Conservation (phyloP, 2,113 vertebrate genomes). For the Etheostoma spectabile region DNA sequence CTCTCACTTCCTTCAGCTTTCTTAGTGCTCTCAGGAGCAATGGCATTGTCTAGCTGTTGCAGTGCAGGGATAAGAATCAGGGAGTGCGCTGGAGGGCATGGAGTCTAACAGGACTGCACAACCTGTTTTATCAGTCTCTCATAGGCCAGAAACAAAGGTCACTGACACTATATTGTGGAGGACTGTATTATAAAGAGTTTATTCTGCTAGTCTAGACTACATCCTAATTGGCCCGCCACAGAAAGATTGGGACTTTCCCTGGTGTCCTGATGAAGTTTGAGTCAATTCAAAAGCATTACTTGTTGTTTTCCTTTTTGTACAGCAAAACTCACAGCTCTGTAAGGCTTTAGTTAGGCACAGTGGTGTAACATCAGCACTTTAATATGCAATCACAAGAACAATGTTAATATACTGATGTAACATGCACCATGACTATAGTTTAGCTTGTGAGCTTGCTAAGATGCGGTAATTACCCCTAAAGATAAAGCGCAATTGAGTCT, state of each 20-base stretch:
- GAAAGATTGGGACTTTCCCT: slow-evolving; percentile 23
- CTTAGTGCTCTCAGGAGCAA: slow-evolving; percentile 53
- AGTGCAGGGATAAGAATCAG: slow-evolving; percentile 66
- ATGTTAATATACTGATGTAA: background rate
- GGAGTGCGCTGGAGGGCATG: slow-evolving; percentile 36
- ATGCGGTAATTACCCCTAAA: background rate
- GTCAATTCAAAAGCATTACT: slow-evolving; percentile 20
- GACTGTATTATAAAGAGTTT: slow-evolving; percentile 34
- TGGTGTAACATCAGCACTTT: background rate
- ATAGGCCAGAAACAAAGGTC: slow-evolving; percentile 64
- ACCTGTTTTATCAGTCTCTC: slow-evolving; percentile 60
- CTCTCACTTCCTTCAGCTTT: slow-evolving; percentile 71
- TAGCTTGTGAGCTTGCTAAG: background rate
- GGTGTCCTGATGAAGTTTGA: slow-evolving; percentile 34
- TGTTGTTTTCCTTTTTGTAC: background rate
- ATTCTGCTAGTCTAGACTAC: slow-evolving; percentile 30
- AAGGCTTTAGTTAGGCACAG: background rate
- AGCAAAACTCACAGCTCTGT: background rate
- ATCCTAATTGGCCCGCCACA: slow-evolving; percentile 38
- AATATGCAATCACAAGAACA: background rate
- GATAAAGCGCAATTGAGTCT: background rate
- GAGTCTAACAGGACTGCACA: slow-evolving; percentile 39
- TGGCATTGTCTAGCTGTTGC: slow-evolving; percentile 52
- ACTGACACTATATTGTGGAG: slow-evolving; percentile 39
- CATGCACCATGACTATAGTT: background rate